Base-by-base conservation (phyloP, 2,888 invertebrate species). In the Sinopyrophorus schimmeli region DNA sequence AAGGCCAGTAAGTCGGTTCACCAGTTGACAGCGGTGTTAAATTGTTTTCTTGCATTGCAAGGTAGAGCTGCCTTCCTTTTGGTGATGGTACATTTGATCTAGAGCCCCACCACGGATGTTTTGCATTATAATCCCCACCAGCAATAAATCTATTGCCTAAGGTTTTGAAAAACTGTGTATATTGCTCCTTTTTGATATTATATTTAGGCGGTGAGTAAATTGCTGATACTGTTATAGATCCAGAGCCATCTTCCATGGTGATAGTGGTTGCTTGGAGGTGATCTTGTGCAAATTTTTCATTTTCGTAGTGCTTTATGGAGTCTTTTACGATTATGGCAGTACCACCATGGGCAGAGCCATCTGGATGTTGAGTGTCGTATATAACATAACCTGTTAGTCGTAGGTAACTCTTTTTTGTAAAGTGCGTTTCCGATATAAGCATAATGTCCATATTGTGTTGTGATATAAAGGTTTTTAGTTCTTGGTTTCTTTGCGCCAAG, bases 1-100 rank as follows among this genome's bases (percentile, higher is more conserved):
- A 16, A 5, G 59, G 61, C 55, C 61, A 63, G 40, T 64, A 58
- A 0, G 59, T 63, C 14, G 63, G 61, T 51, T 62, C 16, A 0
- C 57, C 53, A 7, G 48, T 44, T 7, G 59, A 56, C 3, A 40
- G 5, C 6, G 27, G 10, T 14, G 34, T 40, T 27, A 40, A n/a
- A 30, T 38, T 46, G 18, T 46, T 46, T 20, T 46, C 17, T 27
- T 16, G 11, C 20, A 51, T 21, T 3, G 44, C 23, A 30, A 27
- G 14, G 6, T 38, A 43, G 5, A 37, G 28, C n/a, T n/a, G n/a
- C 35, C 31, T 35, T 34, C 6, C 34, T 23, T 27, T 51, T 41
- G 57, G 53, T 2, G 28, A 18, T 7, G 57, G 53, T 5, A 46
- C 42, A 7, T 21, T 55, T 9, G 53, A 26, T 46, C 57, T 47